Evolutionary conservation across 2,113 vertebrate genomes (phyloP), one percentile per base, ranked within the genome.

Genomic region (Trichechus manatus): DNA sequence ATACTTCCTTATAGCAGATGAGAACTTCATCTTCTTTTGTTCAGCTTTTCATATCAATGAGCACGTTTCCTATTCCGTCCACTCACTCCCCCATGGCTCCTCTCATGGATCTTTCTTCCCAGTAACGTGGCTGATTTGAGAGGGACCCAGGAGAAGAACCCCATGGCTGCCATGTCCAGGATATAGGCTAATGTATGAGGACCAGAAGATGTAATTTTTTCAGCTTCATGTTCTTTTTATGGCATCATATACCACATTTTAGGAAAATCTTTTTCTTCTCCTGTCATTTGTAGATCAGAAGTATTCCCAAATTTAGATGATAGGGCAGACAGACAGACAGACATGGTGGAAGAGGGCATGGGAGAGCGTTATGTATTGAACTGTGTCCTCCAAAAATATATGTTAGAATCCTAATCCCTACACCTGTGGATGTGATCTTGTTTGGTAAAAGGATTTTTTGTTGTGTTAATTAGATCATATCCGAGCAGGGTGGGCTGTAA

Each of bases 1-100:
- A 96, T 81, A 36, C 91, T 78, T 95, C 74, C 25, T 83, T 59
- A 68, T n/a, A 80, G 29, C 90, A 15, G 31, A 29, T 4, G 0
- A 95, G 75, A 90, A 93, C 77, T 56, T 80, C 80, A 47, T 31
- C 74, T 92, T 36, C 82, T 47, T 83, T 0, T 0, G 2, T 36
- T 94, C 9, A 11, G 0, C 87, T 94, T 97, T 61, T 94, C 91
- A 72, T 91, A 63, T 53, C 93, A 97, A 68, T 1, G 78, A 50
- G 50, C 74, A 77, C 1, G 4, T 36, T 84, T 85, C 84, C 59
- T 14, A 0, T 44, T 22, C 31, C 22, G 22, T 42, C 27, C 87
- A 95, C 83, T 33, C 0, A 31, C 64, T 92, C 36, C 63, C 59
- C 19, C 23, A 17, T 0, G 4, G 3, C 15, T 8, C n/a, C 47